These are phyloP conservation scores for Todiramphus saurophagus DNA, from an alignment of 2,113 vertebrate genomes.

Conservation along the genomic window DNA sequence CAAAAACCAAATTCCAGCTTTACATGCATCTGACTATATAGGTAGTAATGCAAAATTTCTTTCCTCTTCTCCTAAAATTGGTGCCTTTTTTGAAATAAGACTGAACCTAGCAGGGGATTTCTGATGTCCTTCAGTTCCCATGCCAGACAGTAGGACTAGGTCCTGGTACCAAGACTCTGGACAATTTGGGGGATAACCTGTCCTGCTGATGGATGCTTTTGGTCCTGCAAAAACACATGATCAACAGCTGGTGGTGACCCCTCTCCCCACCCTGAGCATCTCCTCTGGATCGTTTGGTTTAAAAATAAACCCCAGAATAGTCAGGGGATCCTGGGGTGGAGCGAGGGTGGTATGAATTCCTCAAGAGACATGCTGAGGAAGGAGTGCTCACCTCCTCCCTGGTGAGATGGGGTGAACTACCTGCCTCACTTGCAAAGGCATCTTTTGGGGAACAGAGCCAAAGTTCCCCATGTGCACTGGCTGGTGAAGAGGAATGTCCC, in stretches of 20 bases:
- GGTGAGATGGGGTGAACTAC: neutral
- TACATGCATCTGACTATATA: too few relatives aligned
- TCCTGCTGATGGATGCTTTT: neutral
- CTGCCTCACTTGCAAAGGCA: neutral
- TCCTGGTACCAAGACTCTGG: neutral
- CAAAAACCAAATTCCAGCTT: neutral
- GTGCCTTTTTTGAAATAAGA: neutral
- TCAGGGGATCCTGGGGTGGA: fast-evolving
- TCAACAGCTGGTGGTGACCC: neutral
- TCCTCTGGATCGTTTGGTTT: neutral
- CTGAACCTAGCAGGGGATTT: neutral
- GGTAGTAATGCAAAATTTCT: neutral
- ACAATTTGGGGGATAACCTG: neutral
- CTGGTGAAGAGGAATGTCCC: neutral
- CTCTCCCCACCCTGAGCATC: neutral
- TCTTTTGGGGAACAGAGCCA: neutral
- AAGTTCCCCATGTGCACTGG: fast-evolving
- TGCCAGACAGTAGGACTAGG: neutral
- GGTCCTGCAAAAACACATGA: neutral
- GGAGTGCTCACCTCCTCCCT: neutral
- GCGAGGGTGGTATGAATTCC: neutral
- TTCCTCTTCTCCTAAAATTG: fast-evolving
- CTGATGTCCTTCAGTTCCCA: neutral
- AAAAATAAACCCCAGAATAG: neutral
- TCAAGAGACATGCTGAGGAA: neutral